Evolutionary conservation across 1,140 invertebrate genomes (phyloP), one percentile per base, ranked within the genome.

Genomic region (Aphis craccivora): DNA sequence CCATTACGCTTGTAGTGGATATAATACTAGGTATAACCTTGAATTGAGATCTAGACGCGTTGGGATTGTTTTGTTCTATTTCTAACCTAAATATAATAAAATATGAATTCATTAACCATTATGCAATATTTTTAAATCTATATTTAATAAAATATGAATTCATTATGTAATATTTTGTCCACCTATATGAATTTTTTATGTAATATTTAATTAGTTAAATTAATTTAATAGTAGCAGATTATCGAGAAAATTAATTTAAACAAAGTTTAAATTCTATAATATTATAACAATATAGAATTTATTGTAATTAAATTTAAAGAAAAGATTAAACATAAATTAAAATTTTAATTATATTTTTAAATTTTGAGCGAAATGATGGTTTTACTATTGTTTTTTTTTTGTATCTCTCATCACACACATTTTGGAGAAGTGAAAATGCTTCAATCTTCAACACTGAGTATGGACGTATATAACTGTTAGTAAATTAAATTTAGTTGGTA

Each of bases 1-100:
- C 25, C 25, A 43, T 45, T 86, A 86, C 5, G 30, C 3, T 45
- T 86, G 45, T 45, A 20, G 84, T 30, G 43, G 84, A 86, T 45
- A 86, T 86, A 45, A 86, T 86, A 86, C 84, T 86, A 45, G 40
- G 45, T 45, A 86, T 45, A 30, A 86, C 84, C 84, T 86, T 86
- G 40, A 43, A 86, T 86, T 86, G 25, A 14, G 25, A 43, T 86
- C 25, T 48, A 86, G 30, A 43, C 25, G 14, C 40, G 30, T 22
- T 43, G 43, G 25, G 37, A 86, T n/a, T 45, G 0, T 45, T 86
- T 43, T n/a, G 43, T 86, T 86, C 43, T 86, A 86, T 45, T 45
- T 86, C n/a, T 76, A 18, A n/a, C 60, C n/a, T n/a, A 35, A 18
- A 18, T 76, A n/a, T n/a, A 76, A 35, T 76, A 76, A 76, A 67